Evolutionary conservation across 2,797 vertebrate species (phyloP).

Genomic region (Oryzias sinensis): DNA sequence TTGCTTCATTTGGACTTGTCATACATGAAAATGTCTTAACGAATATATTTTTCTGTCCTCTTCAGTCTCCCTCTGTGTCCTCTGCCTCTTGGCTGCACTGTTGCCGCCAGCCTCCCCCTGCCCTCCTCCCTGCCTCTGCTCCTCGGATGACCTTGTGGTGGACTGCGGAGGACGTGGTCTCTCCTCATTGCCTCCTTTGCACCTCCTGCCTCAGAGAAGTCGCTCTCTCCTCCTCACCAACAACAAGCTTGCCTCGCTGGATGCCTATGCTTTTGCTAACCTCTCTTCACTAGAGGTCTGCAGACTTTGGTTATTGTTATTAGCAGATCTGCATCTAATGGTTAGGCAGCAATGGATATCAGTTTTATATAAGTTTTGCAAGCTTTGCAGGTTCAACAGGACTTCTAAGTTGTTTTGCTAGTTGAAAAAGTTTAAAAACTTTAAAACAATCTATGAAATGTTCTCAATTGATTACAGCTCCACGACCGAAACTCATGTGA

Average conservation of each 20-base stretch:
- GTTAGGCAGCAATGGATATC: too few relatives aligned
- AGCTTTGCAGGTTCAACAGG: too few relatives aligned
- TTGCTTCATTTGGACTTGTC: too few relatives aligned
- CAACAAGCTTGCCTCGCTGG: slow-evolving; percentile 89
- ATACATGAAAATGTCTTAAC: slow-evolving; percentile 1
- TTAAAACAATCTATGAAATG: too few relatives aligned
- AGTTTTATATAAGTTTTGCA: too few relatives aligned
- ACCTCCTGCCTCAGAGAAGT: slow-evolving; percentile 84
- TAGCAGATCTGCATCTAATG: too few relatives aligned
- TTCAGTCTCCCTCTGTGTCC: slow-evolving; percentile 82
- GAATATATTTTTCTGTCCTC: slow-evolving; percentile 10
- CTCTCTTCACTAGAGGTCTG: slow-evolving; percentile 87
- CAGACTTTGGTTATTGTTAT: background rate
- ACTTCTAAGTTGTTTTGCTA: too few relatives aligned
- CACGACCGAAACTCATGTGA: too few relatives aligned
- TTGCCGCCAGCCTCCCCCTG: slow-evolving; percentile 79
- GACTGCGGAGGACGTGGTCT: slow-evolving; percentile 91
- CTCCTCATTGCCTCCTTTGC: slow-evolving; percentile 83
- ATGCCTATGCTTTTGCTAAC: slow-evolving; percentile 86
- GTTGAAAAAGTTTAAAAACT: too few relatives aligned
- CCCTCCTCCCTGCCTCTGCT: slow-evolving; percentile 87
- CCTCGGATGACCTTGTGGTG: slow-evolving; percentile 79
- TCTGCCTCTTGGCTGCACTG: slow-evolving; percentile 79
- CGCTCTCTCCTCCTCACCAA: slow-evolving; percentile 91
- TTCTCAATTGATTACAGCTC: too few relatives aligned